These are phyloP conservation scores for Salmo trutta DNA, from an alignment of 2,797 vertebrate genomes.

Conservation along the genomic window DNA sequence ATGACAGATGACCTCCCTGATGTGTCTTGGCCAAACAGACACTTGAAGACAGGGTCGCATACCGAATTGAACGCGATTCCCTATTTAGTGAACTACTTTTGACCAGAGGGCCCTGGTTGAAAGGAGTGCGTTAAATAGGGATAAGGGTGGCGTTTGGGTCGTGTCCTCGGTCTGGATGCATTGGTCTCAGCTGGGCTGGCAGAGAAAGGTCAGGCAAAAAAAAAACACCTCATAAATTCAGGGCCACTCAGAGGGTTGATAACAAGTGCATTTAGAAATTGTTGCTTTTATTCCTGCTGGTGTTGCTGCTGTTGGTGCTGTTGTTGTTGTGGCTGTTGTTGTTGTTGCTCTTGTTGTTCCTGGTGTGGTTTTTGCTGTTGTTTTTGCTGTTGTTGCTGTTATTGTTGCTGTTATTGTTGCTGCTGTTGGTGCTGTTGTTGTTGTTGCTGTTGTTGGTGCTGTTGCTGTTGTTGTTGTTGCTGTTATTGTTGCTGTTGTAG, in stretches of 20 bases:
- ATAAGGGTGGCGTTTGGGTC: too few relatives aligned
- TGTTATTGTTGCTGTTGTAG: too few relatives aligned
- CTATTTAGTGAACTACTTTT: neutral
- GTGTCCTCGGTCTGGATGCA: conserved; percentile 37
- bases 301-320: neutral
- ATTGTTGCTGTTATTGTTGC: too few relatives aligned
- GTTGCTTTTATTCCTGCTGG: too few relatives aligned
- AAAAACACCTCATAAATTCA: conserved; percentile 36
- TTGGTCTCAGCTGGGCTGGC: conserved; percentile 4
- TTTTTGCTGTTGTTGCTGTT: fast-evolving
- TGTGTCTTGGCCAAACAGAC: neutral
- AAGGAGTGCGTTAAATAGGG: too few relatives aligned
- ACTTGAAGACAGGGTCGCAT: neutral
- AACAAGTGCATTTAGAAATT: neutral
- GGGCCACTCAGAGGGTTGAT: conserved; percentile 7
- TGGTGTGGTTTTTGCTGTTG: too few relatives aligned
- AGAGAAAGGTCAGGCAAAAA: conserved; percentile 52
- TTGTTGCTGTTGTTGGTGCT: fast-evolving
- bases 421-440: too few relatives aligned
- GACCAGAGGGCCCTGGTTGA: neutral
- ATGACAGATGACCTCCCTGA: neutral
- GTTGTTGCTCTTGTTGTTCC: too few relatives aligned
- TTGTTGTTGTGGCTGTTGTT: too few relatives aligned
- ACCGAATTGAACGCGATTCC: neutral
- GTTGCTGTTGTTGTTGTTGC: too few relatives aligned